A percentile compares a stretch with the other conserved stretches of the same genome.
Conservation (phyloP, 2,888 invertebrate genomes). For the Tholera decimalis region DNA sequence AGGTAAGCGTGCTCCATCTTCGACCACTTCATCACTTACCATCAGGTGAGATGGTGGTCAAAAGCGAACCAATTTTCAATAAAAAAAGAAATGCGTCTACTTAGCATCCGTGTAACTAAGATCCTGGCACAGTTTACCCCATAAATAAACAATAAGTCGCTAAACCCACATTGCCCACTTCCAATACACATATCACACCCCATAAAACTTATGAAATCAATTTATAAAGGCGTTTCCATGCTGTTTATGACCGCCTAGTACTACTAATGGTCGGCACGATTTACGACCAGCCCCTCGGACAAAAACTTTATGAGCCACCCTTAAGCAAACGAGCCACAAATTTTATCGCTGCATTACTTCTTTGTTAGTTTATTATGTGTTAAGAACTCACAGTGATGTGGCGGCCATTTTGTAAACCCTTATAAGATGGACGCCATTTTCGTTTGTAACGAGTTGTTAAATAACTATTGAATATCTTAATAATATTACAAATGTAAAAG, state of each 20-base stretch:
- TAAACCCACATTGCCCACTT: conserved; percentile 35
- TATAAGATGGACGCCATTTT: conserved; percentile 15
- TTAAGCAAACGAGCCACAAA: conserved; percentile 66
- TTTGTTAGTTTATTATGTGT: conserved; percentile 59
- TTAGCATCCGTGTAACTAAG: too few relatives aligned
- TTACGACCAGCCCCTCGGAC: conserved; percentile 60
- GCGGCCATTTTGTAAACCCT: conserved; percentile 39
- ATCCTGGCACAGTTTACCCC: not conserved
- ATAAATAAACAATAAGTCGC: conserved; percentile 28
- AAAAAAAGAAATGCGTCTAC: too few relatives aligned
- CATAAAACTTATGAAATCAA: conserved; percentile 65
- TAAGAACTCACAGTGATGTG: conserved; percentile 39
- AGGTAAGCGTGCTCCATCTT: too few relatives aligned
- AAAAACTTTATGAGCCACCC: conserved; percentile 65
- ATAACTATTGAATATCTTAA: too few relatives aligned
- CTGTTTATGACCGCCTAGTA: conserved; percentile 60
- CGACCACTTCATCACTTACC: too few relatives aligned
- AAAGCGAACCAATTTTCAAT: too few relatives aligned
- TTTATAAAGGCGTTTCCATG: conserved; percentile 56
- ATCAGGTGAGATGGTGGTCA: too few relatives aligned
- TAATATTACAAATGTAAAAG: too few relatives aligned
- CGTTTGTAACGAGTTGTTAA: conserved; percentile 9
- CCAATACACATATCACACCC: conserved; percentile 36
- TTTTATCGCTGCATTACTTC: conserved; percentile 64
- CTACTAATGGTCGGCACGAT: conserved; percentile 58